Conservation (phyloP, 2,888 invertebrate genomes). For the Mesorhabditis spiculigera region DNA sequence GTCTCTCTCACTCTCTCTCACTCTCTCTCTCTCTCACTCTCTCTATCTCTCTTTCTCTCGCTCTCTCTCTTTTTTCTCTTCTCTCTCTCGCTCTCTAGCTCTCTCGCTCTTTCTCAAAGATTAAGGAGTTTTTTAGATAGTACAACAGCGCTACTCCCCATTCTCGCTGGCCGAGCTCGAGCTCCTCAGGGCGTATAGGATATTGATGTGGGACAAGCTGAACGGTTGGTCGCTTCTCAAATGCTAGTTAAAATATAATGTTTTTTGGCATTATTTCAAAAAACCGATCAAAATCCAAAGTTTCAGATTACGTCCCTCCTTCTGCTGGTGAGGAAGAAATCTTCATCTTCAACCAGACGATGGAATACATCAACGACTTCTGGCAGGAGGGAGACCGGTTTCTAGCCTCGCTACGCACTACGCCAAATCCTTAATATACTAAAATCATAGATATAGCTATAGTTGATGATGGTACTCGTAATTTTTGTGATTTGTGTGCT, state of each 20-base stretch:
- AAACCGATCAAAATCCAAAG: not conserved
- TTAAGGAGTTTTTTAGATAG: not conserved
- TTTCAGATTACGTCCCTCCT: not conserved
- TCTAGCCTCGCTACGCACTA: too few relatives aligned
- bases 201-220: not conserved
- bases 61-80: too few relatives aligned
- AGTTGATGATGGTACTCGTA: too few relatives aligned
- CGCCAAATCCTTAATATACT: too few relatives aligned
- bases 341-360: constrained; percentile 5
- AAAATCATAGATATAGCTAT: too few relatives aligned
- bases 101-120: too few relatives aligned
- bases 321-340: not conserved
- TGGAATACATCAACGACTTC: not conserved
- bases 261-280: not conserved
- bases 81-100: not conserved
- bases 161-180: not conserved
- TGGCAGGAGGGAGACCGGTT: not conserved
- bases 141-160: not conserved
- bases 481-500: too few relatives aligned
- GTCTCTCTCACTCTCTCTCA: too few relatives aligned
- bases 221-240: not conserved
- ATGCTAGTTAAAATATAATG: not conserved
- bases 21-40: too few relatives aligned
- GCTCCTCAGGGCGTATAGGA: not conserved
- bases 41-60: too few relatives aligned